These are phyloP conservation scores for Pongo pygmaeus DNA, from an alignment of 2,113 vertebrate genomes.

Conservation along the genomic window DNA sequence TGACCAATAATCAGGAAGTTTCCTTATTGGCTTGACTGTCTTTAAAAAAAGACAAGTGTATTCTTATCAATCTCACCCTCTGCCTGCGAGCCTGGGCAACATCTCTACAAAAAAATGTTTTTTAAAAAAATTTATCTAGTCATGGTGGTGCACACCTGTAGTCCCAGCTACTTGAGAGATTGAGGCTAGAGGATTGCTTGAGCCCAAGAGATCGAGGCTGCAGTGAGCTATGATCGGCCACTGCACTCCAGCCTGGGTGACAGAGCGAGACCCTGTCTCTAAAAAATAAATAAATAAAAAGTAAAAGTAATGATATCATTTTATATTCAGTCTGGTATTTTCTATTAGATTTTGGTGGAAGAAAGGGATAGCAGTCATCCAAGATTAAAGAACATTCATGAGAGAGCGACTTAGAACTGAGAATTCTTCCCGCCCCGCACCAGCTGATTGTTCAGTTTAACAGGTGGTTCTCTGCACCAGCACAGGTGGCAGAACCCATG, in stretches of 20 bases:
- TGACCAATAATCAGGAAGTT: constrained; percentile 13
- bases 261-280: no score
- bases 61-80: neutral
- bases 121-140: no score
- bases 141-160: no score
- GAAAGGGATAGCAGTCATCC: neutral
- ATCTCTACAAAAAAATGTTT: no score
- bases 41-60: neutral
- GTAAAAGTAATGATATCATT: neutral
- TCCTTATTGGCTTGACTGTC: neutral
- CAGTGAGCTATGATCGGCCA: no score
- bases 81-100: neutral
- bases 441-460: neutral
- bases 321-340: neutral
- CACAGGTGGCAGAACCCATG: neutral
- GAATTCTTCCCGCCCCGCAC: neutral
- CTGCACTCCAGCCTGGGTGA: no score
- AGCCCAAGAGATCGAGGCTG: no score
- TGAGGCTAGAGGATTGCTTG: no score
- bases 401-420: neutral
- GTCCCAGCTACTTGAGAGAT: no score
- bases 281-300: neutral
- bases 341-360: neutral
- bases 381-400: neutral
- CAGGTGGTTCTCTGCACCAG: neutral